A percentile compares a stretch with the other conserved stretches of the same genome.
phyloP scores from a whole-genome alignment of 2,113 vertebrate genomes.

The Syngnathoides biaculeatus region DNA sequence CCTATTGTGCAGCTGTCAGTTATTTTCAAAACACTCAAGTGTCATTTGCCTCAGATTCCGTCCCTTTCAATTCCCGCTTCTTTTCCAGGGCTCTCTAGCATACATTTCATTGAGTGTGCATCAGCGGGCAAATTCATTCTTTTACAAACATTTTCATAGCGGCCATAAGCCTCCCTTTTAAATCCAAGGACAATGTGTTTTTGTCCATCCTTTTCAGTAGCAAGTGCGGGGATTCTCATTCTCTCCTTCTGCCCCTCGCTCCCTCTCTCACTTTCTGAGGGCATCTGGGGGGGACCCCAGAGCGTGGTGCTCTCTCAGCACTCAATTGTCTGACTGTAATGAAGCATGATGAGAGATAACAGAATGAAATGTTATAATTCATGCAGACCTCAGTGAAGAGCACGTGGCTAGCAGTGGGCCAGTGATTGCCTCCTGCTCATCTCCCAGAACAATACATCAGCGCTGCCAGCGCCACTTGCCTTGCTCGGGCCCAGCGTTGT shows the following conservation, averaged over 20 bases:
- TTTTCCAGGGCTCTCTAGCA: slow-evolving; percentile 55
- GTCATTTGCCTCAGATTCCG: slow-evolving; percentile 69
- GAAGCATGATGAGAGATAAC: slow-evolving; percentile 79
- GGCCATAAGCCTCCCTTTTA: slow-evolving; percentile 84
- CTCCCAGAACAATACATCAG: slow-evolving; percentile 48
- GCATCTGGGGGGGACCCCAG: slow-evolving; percentile 47
- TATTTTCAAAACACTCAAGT: slow-evolving; percentile 65
- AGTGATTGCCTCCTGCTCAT: slow-evolving; percentile 55
- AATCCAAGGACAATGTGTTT: slow-evolving; percentile 83
- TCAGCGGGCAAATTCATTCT: slow-evolving; percentile 78
- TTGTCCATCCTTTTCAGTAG: slow-evolving; percentile 67
- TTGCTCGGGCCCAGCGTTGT: slow-evolving; percentile 55
- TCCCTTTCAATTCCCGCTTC: slow-evolving; percentile 53
- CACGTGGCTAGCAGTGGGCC: slow-evolving; percentile 60
- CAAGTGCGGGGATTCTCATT: slow-evolving; percentile 58
- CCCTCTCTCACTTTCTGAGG: slow-evolving; percentile 35
- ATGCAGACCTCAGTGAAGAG: slow-evolving; percentile 60
- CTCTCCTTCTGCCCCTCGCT: slow-evolving; percentile 21
- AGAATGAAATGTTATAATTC: slow-evolving; percentile 79
- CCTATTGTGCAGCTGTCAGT: slow-evolving; percentile 69
- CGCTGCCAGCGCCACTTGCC: slow-evolving; percentile 45
- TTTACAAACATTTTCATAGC: slow-evolving; percentile 73
- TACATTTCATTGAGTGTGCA: slow-evolving; percentile 73
- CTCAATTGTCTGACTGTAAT: slow-evolving; percentile 78
- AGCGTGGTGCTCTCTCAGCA: slow-evolving; percentile 67